phyloP scores from a whole-genome alignment of 2,888 invertebrate species.

The Neoascia interrupta region DNA sequence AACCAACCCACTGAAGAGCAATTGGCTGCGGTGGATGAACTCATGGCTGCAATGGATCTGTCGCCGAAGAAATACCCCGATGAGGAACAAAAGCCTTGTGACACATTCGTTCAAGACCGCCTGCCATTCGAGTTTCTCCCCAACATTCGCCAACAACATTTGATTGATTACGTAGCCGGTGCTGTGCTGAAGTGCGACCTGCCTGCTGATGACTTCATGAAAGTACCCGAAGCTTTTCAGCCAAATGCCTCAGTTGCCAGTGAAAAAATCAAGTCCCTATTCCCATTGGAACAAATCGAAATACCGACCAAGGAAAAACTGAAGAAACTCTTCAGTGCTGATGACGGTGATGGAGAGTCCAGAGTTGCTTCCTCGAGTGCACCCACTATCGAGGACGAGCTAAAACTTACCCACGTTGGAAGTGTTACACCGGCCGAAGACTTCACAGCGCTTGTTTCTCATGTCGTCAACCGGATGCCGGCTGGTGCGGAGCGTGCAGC shows the following conservation, averaged over 20 bases:
- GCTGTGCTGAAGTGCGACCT: constrained; percentile 69
- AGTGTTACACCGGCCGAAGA: constrained; percentile 83
- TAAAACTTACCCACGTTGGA: constrained; percentile 79
- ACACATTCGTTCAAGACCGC: constrained; percentile 79
- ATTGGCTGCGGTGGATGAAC: constrained; percentile 83
- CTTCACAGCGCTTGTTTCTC: constrained; percentile 80
- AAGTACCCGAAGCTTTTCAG: constrained; percentile 81
- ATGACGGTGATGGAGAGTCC: constrained; percentile 50
- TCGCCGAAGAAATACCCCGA: constrained; percentile 75
- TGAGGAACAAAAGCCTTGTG: constrained; percentile 72
- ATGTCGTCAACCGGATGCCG: constrained; percentile 74
- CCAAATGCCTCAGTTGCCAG: constrained; percentile 80
- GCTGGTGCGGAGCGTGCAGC: constrained; percentile 73
- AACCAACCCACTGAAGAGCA: constrained; percentile 81
- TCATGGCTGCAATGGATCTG: constrained; percentile 85
- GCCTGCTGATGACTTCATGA: constrained; percentile 62
- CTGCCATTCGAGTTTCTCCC: constrained; percentile 81
- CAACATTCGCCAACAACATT: constrained; percentile 76
- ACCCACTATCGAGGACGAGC: constrained; percentile 41
- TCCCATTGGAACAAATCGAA: constrained; percentile 80
- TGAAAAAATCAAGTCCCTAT: constrained; percentile 80
- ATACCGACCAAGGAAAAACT: constrained; percentile 75
- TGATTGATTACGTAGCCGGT: constrained; percentile 75
- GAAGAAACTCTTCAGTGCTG: constrained; percentile 68
- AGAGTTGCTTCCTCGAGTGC: constrained; percentile 12